Conservation (phyloP, 2,888 invertebrate genomes). For the Griposia aprilina region DNA sequence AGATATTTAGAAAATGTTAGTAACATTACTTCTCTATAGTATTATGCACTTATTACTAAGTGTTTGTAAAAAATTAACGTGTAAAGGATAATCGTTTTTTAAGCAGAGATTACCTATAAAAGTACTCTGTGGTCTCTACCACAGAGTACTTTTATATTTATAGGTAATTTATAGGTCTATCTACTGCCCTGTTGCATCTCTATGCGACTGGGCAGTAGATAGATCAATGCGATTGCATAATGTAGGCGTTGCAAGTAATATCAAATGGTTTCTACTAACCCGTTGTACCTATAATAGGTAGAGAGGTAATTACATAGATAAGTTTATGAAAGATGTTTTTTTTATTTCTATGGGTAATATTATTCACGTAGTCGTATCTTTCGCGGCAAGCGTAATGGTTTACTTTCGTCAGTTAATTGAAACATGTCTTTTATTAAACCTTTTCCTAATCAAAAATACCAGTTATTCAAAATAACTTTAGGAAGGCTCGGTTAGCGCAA, state of each 20-base stretch:
- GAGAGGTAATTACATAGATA: neutral
- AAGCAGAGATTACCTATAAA: too few relatives aligned
- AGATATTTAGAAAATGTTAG: neutral
- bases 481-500: neutral
- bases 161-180: too few relatives aligned
- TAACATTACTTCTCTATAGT: neutral
- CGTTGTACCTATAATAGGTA: neutral
- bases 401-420: neutral
- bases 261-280: neutral
- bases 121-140: too few relatives aligned
- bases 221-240: neutral
- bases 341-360: too few relatives aligned
- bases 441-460: neutral
- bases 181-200: too few relatives aligned
- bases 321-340: too few relatives aligned
- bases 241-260: neutral
- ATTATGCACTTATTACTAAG: too few relatives aligned
- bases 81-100: neutral
- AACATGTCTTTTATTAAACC: neutral
- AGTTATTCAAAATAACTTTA: neutral
- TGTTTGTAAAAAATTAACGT: neutral
- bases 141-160: too few relatives aligned
- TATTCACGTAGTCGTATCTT: neutral
- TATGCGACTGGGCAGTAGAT: neutral
- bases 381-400: neutral